Conservation (phyloP, 2,888 invertebrate genomes). For the Drosophila limbata region DNA sequence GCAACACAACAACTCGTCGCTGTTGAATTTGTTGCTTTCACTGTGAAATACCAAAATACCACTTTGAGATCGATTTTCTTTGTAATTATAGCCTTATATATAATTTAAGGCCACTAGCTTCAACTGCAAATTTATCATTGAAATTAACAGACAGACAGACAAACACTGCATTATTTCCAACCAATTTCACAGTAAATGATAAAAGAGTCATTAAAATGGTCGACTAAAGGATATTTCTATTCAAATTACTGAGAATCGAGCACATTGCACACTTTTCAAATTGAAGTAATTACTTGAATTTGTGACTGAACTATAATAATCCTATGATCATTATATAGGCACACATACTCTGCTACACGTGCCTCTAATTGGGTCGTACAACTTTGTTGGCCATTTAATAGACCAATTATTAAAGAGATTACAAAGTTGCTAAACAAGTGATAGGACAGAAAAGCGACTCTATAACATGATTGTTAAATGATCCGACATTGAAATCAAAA, state of each 20-base stretch:
- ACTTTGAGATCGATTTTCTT: slow-evolving; percentile 31
- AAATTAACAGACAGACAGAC: neutral
- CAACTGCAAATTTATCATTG: slow-evolving; percentile 3
- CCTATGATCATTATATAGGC: slow-evolving; percentile 20
- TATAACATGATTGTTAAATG: neutral
- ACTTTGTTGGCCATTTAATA: slow-evolving; percentile 24
- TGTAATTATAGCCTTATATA: slow-evolving; percentile 31
- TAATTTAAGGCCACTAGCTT: slow-evolving; percentile 36
- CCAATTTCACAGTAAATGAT: neutral
- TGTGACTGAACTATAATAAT: slow-evolving; percentile 17
- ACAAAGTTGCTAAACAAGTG: slow-evolving; percentile 6
- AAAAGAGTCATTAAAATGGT: neutral
- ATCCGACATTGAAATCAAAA: neutral
- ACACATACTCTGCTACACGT: slow-evolving; percentile 3
- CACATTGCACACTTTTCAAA: slow-evolving; percentile 18
- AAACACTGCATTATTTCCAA: neutral
- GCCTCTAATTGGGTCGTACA: slow-evolving; percentile 27
- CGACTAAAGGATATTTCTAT: slow-evolving; percentile 6
- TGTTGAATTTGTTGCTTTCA: slow-evolving; percentile 9
- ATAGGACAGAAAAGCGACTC: neutral
- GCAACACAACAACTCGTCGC: slow-evolving; percentile 23
- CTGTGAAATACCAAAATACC: slow-evolving; percentile 29
- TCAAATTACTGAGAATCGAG: slow-evolving; percentile 4
- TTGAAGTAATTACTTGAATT: slow-evolving; percentile 27
- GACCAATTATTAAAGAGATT: slow-evolving; percentile 11